A percentile compares a stretch with the other conserved stretches of the same genome.
phyloP scores from a whole-genome alignment of 1,140 invertebrate genomes.

The Dinothrombium tinctorium region DNA sequence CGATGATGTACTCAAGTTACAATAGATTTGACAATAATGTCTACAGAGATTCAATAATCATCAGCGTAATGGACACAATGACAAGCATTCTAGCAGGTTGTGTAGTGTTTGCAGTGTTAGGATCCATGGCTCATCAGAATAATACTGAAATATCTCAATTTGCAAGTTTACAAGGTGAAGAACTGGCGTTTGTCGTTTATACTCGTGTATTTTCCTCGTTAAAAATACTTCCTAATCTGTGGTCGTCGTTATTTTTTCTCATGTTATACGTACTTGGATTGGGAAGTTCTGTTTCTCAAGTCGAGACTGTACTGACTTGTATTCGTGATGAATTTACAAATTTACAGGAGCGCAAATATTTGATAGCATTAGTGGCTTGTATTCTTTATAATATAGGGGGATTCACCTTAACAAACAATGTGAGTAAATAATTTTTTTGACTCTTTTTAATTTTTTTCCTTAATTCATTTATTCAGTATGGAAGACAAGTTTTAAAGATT shows the following conservation, averaged over 20 bases:
- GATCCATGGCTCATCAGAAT: constrained; percentile 24
- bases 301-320: constrained; percentile 33
- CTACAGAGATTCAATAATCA: constrained; percentile 70
- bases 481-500: constrained; percentile 55
- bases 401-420: constrained; percentile 20
- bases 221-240: constrained; percentile 60
- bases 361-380: constrained; percentile 33
- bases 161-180: too few species aligned
- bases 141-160: too few species aligned
- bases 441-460: too few species aligned
- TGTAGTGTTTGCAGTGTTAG: constrained; percentile 90
- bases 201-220: constrained; percentile 90
- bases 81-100: constrained; percentile 95
- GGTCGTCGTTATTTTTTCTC: constrained; percentile 78
- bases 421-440: too few species aligned
- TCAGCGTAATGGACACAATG: constrained; percentile 76
- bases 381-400: constrained; percentile 36
- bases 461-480: constrained; percentile 36
- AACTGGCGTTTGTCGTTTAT: constrained; percentile 82
- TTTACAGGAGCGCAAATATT: constrained; percentile 28
- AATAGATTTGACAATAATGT: constrained; percentile 91
- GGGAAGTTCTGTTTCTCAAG: constrained; percentile 13
- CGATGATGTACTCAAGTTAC: constrained; percentile 85
- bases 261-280: constrained; percentile 74
- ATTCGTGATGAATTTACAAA: constrained; percentile 41